Evolutionary conservation across 2,113 vertebrate genomes (phyloP).

Genomic region (Anthoscopus minutus): DNA sequence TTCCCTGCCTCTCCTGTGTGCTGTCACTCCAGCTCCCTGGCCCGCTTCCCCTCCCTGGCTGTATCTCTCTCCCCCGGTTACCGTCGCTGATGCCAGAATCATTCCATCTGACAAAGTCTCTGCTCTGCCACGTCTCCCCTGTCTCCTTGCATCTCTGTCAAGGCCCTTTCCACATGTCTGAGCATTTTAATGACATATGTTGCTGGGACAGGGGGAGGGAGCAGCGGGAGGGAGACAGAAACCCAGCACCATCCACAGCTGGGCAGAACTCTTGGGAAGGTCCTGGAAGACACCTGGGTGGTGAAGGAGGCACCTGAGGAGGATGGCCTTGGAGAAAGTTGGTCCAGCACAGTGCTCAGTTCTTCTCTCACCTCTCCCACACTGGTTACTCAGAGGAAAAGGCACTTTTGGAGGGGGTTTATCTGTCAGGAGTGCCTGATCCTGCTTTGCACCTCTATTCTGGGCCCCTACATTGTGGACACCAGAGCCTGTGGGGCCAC

Average conservation of each 20-base stretch:
- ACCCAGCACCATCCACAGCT: background rate
- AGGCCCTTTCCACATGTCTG: conserved; percentile 74
- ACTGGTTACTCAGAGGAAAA: conserved; percentile 5
- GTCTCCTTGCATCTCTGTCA: conserved; percentile 76
- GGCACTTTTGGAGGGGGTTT: background rate
- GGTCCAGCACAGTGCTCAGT: background rate
- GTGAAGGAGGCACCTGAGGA: background rate
- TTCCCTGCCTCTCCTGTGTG: background rate
- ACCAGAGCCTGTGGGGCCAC: background rate
- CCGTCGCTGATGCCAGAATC: conserved; percentile 62
- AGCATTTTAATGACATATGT: conserved; percentile 79
- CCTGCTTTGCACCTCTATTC: background rate
- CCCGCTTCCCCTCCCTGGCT: background rate
- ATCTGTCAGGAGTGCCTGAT: background rate
- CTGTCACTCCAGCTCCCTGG: background rate
- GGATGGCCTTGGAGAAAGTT: background rate
- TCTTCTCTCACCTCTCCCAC: conserved; percentile 15
- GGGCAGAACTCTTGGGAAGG: background rate
- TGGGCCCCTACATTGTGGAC: background rate
- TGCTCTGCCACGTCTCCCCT: conserved; percentile 56
- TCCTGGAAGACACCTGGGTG: background rate
- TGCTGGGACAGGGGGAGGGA: conserved; percentile 50
- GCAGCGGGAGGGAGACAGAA: background rate
- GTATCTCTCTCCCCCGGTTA: conserved; percentile 61
- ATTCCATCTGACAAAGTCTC: conserved; percentile 74